Evolutionary conservation across 2,888 invertebrate species (phyloP), one percentile per base, ranked within the genome.

Genomic region (Ganaspis brasiliensis): DNA sequence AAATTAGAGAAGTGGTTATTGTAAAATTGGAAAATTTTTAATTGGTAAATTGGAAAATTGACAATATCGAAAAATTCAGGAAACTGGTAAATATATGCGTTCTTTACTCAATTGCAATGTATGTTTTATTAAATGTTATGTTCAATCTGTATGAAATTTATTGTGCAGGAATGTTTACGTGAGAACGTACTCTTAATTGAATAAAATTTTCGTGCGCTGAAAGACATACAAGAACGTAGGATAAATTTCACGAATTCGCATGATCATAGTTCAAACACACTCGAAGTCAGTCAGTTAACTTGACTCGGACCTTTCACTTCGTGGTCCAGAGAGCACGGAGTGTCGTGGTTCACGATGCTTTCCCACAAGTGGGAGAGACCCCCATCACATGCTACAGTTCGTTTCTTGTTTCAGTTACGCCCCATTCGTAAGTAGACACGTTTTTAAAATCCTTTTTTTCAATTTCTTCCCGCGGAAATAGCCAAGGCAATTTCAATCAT

Each of bases 311-410:
- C 91, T 91, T 91, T 91, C 91, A 91, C 91, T 91, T 91, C 89
- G 90, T 90, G 90, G 91, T 90, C 90, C 90, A 90, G 88, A 88
- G 89, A 90, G 84, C 89, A 89, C 89, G 88, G 86, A 86, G 87
- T 87, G 88, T 82, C 84, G 86, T 86, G 85, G 83, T 82, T 84
- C 86, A 86, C 88, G 88, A 88, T 86, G 87, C 80, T 89, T 90
- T 90, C 90, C 88, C 90, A 90, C 90, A 90, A 89, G 87, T 88
- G 87, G 86, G 83, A 85, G 87, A 86, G 84, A 83, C 84, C 84
- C 79, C 87, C 84, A 82, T 82, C 81, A 83, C 85, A 86, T 85
- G 86, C 87, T 88, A 86, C 87, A 87, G 85, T 88, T 88, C 82
- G 84, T 84, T 86, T 84, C 86, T 87, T 84, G 77, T 83, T 76